Base-by-base conservation (phyloP, 1,140 invertebrate species). In the Rhysida immarginata region DNA sequence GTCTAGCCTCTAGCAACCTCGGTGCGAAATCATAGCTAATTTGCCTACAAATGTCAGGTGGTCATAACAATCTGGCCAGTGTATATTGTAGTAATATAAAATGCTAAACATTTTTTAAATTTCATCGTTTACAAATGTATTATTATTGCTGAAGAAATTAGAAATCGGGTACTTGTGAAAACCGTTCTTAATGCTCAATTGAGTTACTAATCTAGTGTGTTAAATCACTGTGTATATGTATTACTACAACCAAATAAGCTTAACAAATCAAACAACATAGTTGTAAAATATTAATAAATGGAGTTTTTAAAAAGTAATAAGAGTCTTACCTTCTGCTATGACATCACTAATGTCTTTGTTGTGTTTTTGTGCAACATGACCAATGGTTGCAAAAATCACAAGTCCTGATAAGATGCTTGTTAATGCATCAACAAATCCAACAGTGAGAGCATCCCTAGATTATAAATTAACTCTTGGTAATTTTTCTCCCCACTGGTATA, bases 351-450 rank as follows among this genome's bases (percentile, higher is more conserved):
- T 64, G 11, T 55, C 79, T 42, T 81, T 83, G 59, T 81, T 78
- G 68, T 87, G 84, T 66, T 90, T 84, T 55, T 77, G 71, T 1
- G 86, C 85, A 55, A 91, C 84, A 66, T 90, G 89, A 25, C 88
- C 88, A 49, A 92, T 81, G 0, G 84, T 88, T 1, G 85, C 83
- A 67, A 92, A 92, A 2, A 86, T 84, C 65, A 89, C 88, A 62
- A 89, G 84, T 8, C 87, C 87, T 27, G 89, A 85, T 14, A 91
- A 72, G 16, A 92, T 68, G 66, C 87, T 88, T 16, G 87, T 88
- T 20, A 87, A 69, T 23, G 83, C 83, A 67, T 91, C 91, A 18
- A 90, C 81, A 41, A 84, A 65, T 25, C 84, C 83, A 26, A 93
- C 84, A 0, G 86, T 80, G 20, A 91, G 63, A 0, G 87, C 87